Conservation (phyloP, 2,797 vertebrate species). For the Hirundo rustica region DNA sequence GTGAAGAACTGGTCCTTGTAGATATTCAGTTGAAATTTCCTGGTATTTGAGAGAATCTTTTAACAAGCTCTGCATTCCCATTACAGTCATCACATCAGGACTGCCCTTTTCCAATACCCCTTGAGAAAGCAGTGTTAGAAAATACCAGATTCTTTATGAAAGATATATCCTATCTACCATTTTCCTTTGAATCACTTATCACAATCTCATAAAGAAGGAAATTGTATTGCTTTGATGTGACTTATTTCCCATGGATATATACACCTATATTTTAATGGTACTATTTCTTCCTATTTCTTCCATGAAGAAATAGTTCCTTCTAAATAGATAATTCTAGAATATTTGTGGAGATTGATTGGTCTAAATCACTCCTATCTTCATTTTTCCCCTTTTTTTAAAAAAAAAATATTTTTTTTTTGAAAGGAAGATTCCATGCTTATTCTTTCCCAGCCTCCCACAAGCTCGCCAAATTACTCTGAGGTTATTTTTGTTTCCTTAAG, state of each 20-base stretch:
- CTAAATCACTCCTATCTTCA: neutral
- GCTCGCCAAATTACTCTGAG: neutral
- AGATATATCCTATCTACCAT: neutral
- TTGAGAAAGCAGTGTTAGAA: neutral
- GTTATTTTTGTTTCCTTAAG: neutral
- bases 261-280: neutral
- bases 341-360: neutral
- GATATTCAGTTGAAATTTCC: neutral
- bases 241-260: neutral
- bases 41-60: neutral
- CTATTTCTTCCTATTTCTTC: neutral
- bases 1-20: neutral
- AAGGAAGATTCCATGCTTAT: neutral
- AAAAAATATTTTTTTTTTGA: neutral
- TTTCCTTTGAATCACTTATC: neutral
- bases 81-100: neutral
- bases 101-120: neutral
- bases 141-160: neutral
- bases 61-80: neutral
- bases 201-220: neutral
- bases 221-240: neutral
- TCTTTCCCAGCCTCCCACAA: neutral
- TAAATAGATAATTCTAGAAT: neutral
- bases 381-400: neutral
- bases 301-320: neutral